These are phyloP conservation scores for Odontomachus brunneus DNA, from an alignment of 1,140 invertebrate genomes.

Conservation along the genomic window DNA sequence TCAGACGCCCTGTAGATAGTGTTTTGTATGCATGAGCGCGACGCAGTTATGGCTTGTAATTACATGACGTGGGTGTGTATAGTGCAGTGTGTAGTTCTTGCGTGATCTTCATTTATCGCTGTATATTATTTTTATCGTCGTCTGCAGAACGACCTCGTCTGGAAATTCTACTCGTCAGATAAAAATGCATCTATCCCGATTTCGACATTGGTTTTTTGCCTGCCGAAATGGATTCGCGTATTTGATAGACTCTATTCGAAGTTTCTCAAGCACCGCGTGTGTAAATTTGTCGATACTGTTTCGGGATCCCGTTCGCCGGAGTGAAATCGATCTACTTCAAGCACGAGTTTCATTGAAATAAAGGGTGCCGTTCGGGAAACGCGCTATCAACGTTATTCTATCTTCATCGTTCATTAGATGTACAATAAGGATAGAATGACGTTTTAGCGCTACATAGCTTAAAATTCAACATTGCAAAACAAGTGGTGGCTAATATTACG, in stretches of 20 bases:
- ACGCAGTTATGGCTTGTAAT: slow-evolving; percentile 1
- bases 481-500: too few relatives aligned
- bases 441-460: too few relatives aligned
- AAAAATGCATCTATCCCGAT: neutral
- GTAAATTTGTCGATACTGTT: too few relatives aligned
- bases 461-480: too few relatives aligned
- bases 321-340: too few relatives aligned
- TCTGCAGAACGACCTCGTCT: neutral
- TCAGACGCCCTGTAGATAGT: too few relatives aligned
- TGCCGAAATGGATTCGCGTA: neutral
- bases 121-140: neutral
- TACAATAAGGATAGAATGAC: too few relatives aligned
- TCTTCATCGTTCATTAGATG: too few relatives aligned
- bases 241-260: neutral
- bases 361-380: too few relatives aligned
- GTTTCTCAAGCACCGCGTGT: neutral
- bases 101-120: neutral
- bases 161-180: neutral
- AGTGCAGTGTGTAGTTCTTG: neutral
- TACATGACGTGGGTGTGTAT: neutral
- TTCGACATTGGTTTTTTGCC: neutral
- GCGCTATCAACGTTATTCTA: too few relatives aligned
- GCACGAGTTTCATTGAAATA: too few relatives aligned
- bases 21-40: neutral
- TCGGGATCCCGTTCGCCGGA: too few relatives aligned